Evolutionary conservation across 2,113 vertebrate genomes (phyloP), one percentile per base, ranked within the genome.

Genomic region (Malurus melanocephalus): DNA sequence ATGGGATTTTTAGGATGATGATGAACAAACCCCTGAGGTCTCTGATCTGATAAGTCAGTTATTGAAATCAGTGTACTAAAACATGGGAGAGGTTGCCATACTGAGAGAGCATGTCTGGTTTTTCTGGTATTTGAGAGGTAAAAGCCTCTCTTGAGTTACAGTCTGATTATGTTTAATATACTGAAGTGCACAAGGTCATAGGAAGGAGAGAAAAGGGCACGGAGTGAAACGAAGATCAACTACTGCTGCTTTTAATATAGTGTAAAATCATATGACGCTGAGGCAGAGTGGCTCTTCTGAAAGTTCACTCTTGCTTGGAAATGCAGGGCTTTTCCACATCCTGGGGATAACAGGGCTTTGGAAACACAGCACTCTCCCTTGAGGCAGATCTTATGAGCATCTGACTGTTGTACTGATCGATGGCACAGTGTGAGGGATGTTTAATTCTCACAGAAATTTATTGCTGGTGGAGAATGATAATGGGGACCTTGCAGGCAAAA

Each of bases 401-500:
- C 60, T 90, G 45, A 72, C 45, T 79, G 43, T 46, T 88, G 17
- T 30, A 40, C 65, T 87, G 92, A 89, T 93, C 6, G 51, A 48
- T 94, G 87, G 28, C 42, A 30, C 62, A 35, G 51, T 43, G 33
- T 55, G 74, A 81, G 56, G 51, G 71, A 73, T 24, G 55, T 71
- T 92, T 93, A 90, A 90, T 93, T 94, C 62, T 53, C 33, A 38
- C 35, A 38, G 74, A 85, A 94, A 84, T 90, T 81, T 90, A 93
- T 71, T 89, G 59, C 49, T 87, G 66, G 30, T 92, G 32, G 33
- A 84, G 78, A 93, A 65, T 66, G 51, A 18, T 69, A 86, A 57
- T 76, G 51, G 64, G 62, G 71, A 84, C 76, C 68, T 81, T 85
- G 59, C 60, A 51, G 13, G 0, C 32, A 79, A 61, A 92, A 93